A percentile compares a stretch with the other conserved stretches of the same genome.
These are phyloP conservation scores for Allolobophora icterica DNA, from an alignment of 2,888 invertebrate species.

Conservation along the genomic window DNA sequence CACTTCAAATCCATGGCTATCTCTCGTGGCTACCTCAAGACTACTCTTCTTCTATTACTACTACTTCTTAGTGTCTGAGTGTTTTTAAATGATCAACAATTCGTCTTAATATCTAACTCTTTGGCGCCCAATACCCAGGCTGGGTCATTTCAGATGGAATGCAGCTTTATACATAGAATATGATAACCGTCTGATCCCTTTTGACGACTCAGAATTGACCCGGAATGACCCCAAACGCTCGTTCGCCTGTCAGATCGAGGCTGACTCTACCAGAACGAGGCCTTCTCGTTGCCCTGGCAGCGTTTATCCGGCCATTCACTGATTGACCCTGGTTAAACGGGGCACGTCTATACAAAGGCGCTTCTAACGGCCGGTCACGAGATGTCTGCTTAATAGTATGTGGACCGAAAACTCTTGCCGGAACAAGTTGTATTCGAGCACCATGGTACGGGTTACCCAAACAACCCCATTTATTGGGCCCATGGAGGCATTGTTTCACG, in stretches of 20 bases:
- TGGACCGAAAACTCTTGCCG: neutral
- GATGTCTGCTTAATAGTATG: neutral
- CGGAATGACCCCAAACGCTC: conserved; percentile 4
- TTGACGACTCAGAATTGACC: neutral
- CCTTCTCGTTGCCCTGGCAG: neutral
- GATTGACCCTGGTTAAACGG: conserved; percentile 10
- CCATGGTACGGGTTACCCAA: no score
- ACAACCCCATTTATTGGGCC: no score
- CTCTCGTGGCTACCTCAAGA: no score
- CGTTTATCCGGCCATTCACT: conserved; percentile 1
- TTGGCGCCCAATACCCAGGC: neutral
- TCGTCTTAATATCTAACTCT: neutral
- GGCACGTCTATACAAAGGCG: neutral
- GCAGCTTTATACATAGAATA: neutral
- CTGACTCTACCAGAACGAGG: neutral
- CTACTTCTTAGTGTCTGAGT: no score
- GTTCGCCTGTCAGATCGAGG: neutral
- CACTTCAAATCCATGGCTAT: no score
- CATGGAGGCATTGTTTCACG: no score
- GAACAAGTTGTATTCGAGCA: neutral
- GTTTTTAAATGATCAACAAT: neutral
- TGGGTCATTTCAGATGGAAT: neutral
- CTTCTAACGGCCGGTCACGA: neutral
- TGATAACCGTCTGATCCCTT: neutral
- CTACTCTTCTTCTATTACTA: no score